Evolutionary conservation across 1,140 invertebrate species (phyloP).

Genomic region (Heliconius congener): DNA sequence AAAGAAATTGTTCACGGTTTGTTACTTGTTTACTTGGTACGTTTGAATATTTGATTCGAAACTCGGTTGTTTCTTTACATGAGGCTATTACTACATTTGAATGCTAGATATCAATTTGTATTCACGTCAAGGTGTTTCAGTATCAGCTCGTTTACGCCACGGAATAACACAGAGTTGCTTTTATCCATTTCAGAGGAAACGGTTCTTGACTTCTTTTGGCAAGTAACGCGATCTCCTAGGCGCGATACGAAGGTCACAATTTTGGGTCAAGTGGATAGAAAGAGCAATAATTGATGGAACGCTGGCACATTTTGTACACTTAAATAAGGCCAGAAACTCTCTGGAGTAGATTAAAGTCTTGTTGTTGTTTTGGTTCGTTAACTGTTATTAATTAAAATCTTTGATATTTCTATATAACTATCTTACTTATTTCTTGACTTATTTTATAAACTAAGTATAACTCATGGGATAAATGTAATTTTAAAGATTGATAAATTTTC

Average conservation of each 20-base stretch:
- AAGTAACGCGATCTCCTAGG: constrained; percentile 20
- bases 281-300: constrained; percentile 17
- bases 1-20: constrained; percentile 46
- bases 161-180: constrained; percentile 8
- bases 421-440: neutral
- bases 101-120: constrained; percentile 4
- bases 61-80: neutral
- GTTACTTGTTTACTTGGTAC: constrained; percentile 36
- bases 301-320: constrained; percentile 17
- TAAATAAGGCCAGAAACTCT: neutral
- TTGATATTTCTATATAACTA: neutral
- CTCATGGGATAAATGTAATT: no score
- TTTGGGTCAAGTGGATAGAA: constrained; percentile 27
- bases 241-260: constrained; percentile 23
- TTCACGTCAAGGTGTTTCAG: neutral
- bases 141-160: constrained; percentile 1
- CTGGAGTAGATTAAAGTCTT: neutral
- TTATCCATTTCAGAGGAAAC: constrained; percentile 12
- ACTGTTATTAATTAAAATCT: neutral
- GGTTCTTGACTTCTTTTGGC: constrained; percentile 18
- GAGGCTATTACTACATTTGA: neutral
- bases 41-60: constrained; percentile 3
- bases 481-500: no score
- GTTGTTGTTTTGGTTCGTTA: neutral
- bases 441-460: no score